These are phyloP conservation scores for Grantiella picta DNA, from an alignment of 2,113 vertebrate species.

Conservation along the genomic window DNA sequence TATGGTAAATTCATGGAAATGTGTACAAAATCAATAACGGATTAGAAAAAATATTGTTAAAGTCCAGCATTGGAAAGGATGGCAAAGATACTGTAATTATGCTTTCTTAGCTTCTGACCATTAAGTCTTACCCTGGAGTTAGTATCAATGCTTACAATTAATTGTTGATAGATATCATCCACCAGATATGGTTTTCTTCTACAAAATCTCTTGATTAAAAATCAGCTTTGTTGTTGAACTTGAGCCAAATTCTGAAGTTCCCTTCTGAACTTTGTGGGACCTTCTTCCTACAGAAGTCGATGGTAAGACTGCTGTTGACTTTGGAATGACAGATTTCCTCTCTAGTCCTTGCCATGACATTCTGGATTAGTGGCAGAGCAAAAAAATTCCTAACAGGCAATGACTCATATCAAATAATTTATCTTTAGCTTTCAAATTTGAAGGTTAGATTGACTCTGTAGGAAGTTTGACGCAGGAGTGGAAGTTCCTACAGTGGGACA, in stretches of 20 bases:
- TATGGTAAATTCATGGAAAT: neutral
- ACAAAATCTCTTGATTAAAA: neutral
- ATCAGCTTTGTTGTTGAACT: neutral
- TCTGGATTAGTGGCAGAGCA: neutral
- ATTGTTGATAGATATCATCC: neutral
- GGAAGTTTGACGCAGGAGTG: neutral
- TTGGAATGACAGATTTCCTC: neutral
- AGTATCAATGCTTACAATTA: neutral
- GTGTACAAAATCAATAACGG: neutral
- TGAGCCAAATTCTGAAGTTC: neutral
- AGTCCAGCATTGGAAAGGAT: neutral
- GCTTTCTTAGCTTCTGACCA: neutral
- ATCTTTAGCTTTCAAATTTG: neutral
- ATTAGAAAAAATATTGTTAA: neutral
- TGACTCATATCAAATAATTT: neutral
- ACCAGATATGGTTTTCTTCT: neutral
- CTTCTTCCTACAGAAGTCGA: neutral
- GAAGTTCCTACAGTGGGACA: neutral
- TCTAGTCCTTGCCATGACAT: neutral
- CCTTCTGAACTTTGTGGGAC: neutral
- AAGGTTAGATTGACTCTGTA: neutral
- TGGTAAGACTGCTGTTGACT: neutral
- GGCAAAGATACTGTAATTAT: neutral
- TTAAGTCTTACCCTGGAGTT: neutral
- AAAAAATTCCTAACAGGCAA: neutral